Percentiles rank a stretch among this genome's conserved stretches.
Evolutionary conservation across 2,113 vertebrate species (phyloP).

Genomic region (Chlorodrepanis virens): DNA sequence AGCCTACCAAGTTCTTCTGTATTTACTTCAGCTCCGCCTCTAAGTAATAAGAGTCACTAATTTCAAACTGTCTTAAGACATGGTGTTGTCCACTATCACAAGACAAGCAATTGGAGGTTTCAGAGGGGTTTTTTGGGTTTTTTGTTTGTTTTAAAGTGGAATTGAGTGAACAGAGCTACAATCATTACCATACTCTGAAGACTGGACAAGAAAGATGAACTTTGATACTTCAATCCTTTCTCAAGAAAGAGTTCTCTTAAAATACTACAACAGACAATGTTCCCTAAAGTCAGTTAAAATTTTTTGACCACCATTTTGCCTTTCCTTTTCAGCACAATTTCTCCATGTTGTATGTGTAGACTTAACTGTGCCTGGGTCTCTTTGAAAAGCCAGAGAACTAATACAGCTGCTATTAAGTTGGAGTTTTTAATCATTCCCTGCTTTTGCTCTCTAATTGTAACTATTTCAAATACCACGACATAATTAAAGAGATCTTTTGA

Average conservation of each 20-base stretch:
- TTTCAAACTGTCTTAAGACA: neutral
- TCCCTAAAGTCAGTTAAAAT: neutral
- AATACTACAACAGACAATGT: neutral
- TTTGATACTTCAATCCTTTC: neutral
- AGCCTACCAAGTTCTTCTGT: neutral
- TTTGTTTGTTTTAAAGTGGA: neutral
- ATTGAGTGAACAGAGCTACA: neutral
- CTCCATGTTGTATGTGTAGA: neutral
- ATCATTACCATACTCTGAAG: neutral
- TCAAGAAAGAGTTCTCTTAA: neutral
- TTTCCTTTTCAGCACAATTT: slow-evolving; percentile 2
- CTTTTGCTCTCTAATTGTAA: slow-evolving; percentile 62
- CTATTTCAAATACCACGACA: slow-evolving; percentile 56
- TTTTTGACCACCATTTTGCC: neutral
- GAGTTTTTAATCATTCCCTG: slow-evolving; percentile 68
- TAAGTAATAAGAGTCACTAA: neutral
- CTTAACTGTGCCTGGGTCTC: neutral
- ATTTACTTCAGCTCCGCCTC: neutral
- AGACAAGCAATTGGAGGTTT: neutral
- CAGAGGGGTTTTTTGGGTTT: rapidly evolving
- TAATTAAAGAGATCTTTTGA: slow-evolving; percentile 56
- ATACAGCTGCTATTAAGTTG: slow-evolving; percentile 62
- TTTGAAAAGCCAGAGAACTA: slow-evolving; percentile 44
- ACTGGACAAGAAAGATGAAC: neutral
- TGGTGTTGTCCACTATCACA: neutral